Conservation (phyloP, 2,888 invertebrate species). For the Schizaphis graminum region DNA sequence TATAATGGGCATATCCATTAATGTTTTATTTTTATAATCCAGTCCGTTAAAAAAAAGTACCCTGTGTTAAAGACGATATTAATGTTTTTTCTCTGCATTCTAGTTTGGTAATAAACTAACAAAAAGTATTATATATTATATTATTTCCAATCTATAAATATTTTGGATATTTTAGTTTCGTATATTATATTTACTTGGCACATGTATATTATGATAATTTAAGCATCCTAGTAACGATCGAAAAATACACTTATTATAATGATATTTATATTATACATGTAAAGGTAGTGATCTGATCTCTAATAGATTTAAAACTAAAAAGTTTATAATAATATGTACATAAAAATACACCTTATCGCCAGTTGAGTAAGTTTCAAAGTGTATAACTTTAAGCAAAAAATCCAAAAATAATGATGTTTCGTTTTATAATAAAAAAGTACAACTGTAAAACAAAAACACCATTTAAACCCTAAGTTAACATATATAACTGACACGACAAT, state of each 20-base stretch:
- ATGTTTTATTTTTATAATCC: neutral
- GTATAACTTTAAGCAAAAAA: neutral
- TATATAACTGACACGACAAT: neutral
- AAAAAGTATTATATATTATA: neutral
- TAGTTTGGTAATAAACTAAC: neutral
- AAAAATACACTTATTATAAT: neutral
- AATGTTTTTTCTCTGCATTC: neutral
- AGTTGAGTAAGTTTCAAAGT: neutral
- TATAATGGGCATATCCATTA: neutral
- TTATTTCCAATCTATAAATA: neutral
- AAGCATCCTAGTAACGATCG: neutral
- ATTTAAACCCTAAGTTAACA: neutral
- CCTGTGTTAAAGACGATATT: neutral
- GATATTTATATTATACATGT: neutral
- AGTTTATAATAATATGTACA: conserved; percentile 2
- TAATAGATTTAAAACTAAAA: conserved; percentile 17
- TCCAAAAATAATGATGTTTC: neutral
- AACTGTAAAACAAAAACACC: neutral
- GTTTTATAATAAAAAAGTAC: neutral
- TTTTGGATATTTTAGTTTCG: neutral
- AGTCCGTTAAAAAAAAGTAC: neutral
- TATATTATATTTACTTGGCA: neutral
- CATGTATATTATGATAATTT: neutral
- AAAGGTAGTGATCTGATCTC: neutral
- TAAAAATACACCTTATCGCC: neutral